phyloP scores from a whole-genome alignment of 1,140 invertebrate species.

The Lycorma delicatula region DNA sequence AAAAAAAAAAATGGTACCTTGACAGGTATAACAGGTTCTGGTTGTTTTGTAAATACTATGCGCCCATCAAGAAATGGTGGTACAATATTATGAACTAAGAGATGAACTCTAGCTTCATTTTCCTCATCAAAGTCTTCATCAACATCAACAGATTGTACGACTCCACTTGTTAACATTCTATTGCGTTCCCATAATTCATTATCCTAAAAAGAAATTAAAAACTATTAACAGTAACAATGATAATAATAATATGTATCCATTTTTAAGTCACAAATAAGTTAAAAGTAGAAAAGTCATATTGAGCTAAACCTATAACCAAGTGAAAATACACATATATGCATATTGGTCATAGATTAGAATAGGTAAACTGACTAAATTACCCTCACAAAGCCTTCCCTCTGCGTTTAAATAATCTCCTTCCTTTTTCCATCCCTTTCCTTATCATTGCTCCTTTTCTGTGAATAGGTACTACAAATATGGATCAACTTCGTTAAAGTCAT shows the following conservation, averaged over 20 bases:
- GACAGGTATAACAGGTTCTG: constrained; percentile 89
- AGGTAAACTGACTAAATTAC: too few relatives aligned
- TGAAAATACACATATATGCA: background rate
- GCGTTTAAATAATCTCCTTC: too few relatives aligned
- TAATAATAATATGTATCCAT: background rate
- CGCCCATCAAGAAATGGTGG: constrained; percentile 97
- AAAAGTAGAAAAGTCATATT: too few relatives aligned
- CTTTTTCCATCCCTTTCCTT: too few relatives aligned
- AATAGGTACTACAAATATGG: too few relatives aligned
- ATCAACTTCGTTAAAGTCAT: too few relatives aligned
- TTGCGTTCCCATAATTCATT: constrained; percentile 99
- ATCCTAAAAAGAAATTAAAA: constrained; percentile 48
- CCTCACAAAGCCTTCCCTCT: too few relatives aligned
- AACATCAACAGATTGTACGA: constrained; percentile 80
- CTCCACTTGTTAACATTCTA: constrained; percentile 93
- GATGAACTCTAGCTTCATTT: constrained; percentile 85
- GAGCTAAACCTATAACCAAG: background rate
- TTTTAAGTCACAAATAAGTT: background rate
- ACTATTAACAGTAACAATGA: background rate
- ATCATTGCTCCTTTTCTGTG: too few relatives aligned
- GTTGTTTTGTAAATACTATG: constrained; percentile 98
- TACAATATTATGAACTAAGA: constrained; percentile 96
- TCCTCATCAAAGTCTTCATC: constrained; percentile 93
- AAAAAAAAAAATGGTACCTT: too few relatives aligned
- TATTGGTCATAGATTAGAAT: background rate